phyloP scores from a whole-genome alignment of 1,140 invertebrate species.

The Lysiphlebus fabarum region DNA sequence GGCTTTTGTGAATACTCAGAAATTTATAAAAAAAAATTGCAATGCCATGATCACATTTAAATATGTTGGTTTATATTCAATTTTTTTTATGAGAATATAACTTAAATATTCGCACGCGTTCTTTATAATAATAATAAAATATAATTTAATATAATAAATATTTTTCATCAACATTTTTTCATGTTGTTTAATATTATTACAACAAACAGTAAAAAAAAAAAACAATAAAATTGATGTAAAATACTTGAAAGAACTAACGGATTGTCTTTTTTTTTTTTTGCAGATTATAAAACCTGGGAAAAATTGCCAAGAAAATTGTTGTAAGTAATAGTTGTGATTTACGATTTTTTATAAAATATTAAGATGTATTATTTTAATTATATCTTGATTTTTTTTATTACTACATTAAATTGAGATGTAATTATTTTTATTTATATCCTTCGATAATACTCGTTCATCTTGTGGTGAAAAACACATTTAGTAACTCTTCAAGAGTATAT shows the following conservation, averaged over 20 bases:
- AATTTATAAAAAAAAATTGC: neutral
- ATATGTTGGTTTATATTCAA: neutral
- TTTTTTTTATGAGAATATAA: neutral
- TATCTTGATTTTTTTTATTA: too few relatives aligned
- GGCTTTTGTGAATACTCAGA: neutral
- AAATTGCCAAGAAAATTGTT: neutral
- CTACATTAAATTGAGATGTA: too few relatives aligned
- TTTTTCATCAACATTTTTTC: neutral
- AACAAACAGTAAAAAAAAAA: too few relatives aligned
- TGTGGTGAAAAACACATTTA: too few relatives aligned
- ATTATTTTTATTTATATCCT: too few relatives aligned
- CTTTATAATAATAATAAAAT: neutral
- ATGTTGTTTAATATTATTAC: too few relatives aligned
- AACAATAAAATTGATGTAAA: neutral
- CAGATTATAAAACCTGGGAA: constrained; percentile 15
- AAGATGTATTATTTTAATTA: too few relatives aligned
- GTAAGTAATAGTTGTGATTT: neutral
- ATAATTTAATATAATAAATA: constrained; percentile 2
- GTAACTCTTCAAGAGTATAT: too few relatives aligned
- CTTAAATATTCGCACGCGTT: neutral
- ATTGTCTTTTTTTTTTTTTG: constrained; percentile 15
- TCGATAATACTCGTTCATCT: too few relatives aligned
- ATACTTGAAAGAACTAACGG: constrained; percentile 9
- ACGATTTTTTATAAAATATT: too few relatives aligned
- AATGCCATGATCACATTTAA: too few relatives aligned